Base-by-base conservation (phyloP, 1,140 invertebrate species). In the Lanistes nyassanus region DNA sequence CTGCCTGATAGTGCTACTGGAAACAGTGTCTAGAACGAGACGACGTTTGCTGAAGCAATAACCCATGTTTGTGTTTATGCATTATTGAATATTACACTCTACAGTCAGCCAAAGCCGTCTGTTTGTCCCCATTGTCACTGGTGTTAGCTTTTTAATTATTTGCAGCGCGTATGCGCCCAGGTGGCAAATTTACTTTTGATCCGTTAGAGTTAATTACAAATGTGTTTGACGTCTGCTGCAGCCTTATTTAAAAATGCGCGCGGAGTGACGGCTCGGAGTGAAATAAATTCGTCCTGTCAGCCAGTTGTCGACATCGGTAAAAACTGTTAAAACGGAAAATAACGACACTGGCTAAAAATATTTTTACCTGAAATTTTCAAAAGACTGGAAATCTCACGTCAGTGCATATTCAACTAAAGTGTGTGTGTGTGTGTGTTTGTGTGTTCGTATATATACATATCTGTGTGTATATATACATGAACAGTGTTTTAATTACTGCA, bases 351-450 rank as follows among this genome's bases (percentile, higher is more conserved):
- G n/a, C n/a, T n/a, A n/a, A n/a, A n/a, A n/a, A n/a, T n/a, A n/a
- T n/a, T n/a, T n/a, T n/a, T n/a, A n/a, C n/a, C n/a, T n/a, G n/a
- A n/a, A n/a, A n/a, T n/a, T n/a, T n/a, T n/a, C n/a, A n/a, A n/a
- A n/a, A n/a, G n/a, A n/a, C 56, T 55, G 19, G n/a, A 16, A 55
- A 16, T 21, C 53, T 21, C 53, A 55, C 53, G 2, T n/a, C 19
- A 16, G 2, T n/a, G n/a, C 53, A 2, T n/a, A 55, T n/a, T 1
- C 53, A 55, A 16, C 1, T n/a, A 55, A 16, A 55, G 19, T 60
- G 56, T 60, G 56, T 60, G 56, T 60, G 56, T 60, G 56, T 60
- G 56, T 60, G 56, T 60, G 56, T 60, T 23, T 60, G 56, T 60
- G 56, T 60, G 56, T 60, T 23, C 31, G 56, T 60, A 29, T 60